Evolutionary conservation across 2,888 invertebrate species (phyloP).

Genomic region (Quadriops clusia): DNA sequence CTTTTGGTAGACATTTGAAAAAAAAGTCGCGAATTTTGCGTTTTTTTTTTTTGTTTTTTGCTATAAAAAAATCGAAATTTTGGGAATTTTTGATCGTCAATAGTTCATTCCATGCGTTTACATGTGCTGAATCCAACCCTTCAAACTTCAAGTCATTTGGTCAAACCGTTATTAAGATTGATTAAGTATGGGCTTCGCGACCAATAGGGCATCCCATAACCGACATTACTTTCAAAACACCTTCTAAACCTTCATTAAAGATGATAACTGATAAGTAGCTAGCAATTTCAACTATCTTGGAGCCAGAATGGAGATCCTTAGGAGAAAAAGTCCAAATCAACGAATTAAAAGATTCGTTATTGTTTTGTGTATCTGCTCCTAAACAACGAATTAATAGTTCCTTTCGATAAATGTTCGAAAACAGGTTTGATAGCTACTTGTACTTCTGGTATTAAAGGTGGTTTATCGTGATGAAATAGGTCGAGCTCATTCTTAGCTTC

Average conservation of each 20-base stretch:
- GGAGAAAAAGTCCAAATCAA: conserved; percentile 12
- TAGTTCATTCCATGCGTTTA: too few relatives aligned
- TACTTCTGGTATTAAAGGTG: conserved; percentile 7
- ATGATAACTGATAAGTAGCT: conserved; percentile 8
- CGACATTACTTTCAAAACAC: conserved; percentile 7
- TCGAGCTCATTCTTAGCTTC: conserved; percentile 5
- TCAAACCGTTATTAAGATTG: too few relatives aligned
- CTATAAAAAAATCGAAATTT: too few relatives aligned
- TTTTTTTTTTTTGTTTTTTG: too few relatives aligned
- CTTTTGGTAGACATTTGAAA: too few relatives aligned
- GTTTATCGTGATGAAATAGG: conserved; percentile 7
- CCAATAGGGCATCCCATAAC: too few relatives aligned
- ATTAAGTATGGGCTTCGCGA: too few relatives aligned
- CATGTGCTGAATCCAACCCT: too few relatives aligned
- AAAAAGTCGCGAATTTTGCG: too few relatives aligned
- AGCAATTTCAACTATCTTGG: conserved; percentile 11
- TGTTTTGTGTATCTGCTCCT: conserved; percentile 10
- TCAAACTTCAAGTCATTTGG: too few relatives aligned
- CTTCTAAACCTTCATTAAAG: conserved; percentile 11
- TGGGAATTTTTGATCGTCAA: too few relatives aligned
- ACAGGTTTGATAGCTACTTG: conserved; percentile 12
- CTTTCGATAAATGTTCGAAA: conserved; percentile 13
- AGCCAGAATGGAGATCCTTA: conserved; percentile 11
- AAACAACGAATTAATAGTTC: conserved; percentile 12
- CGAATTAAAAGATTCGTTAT: conserved; percentile 11